Conservation (phyloP, 2,797 vertebrate genomes). For the Tauraco hartlaubi region DNA sequence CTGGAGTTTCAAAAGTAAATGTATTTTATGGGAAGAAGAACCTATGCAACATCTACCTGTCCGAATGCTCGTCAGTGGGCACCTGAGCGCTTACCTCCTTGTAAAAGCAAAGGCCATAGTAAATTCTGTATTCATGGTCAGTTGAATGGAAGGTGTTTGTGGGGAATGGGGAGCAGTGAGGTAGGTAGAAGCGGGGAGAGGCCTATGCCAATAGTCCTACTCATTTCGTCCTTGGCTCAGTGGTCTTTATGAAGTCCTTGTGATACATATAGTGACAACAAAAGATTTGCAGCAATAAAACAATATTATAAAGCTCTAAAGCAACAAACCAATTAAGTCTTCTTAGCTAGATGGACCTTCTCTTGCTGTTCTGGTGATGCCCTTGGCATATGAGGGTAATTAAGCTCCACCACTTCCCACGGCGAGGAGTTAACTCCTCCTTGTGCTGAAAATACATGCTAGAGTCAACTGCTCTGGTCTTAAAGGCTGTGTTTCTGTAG, state of each 20-base stretch:
- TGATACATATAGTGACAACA: background rate
- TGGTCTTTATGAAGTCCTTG: background rate
- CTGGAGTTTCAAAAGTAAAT: background rate
- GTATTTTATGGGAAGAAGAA: background rate
- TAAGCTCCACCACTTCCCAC: background rate
- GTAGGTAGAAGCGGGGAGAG: background rate
- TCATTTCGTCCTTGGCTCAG: background rate
- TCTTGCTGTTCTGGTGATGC: background rate
- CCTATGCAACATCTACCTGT: background rate
- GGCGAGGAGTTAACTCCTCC: background rate
- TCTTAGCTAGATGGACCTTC: background rate
- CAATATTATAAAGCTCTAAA: background rate
- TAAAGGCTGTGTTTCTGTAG: background rate
- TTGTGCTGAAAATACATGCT: background rate
- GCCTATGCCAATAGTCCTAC: background rate
- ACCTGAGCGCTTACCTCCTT: background rate
- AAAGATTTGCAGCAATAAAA: background rate
- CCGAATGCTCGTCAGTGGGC: background rate
- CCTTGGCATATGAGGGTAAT: background rate
- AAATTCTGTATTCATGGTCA: background rate
- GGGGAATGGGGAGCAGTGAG: background rate
- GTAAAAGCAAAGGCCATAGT: background rate
- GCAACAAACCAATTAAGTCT: background rate
- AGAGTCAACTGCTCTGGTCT: background rate
- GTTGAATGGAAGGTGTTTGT: background rate